These are phyloP conservation scores for Agelastica alni DNA, from an alignment of 2,888 invertebrate species.

Conservation along the genomic window DNA sequence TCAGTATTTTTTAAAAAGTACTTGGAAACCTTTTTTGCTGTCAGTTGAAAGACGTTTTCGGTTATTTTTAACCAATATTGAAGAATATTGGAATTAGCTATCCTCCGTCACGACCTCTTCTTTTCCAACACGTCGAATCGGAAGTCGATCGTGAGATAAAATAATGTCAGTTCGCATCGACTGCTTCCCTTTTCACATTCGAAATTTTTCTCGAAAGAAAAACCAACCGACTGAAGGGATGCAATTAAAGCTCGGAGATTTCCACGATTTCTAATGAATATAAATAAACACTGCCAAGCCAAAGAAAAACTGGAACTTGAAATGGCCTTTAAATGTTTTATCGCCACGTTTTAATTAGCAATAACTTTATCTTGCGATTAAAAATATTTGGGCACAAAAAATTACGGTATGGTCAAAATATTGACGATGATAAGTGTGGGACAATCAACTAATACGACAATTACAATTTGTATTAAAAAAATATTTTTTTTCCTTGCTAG, in stretches of 20 bases:
- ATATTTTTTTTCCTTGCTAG: no score
- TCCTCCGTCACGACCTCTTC: background rate
- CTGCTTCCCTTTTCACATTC: background rate
- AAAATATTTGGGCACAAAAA: no score
- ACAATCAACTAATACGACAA: no score
- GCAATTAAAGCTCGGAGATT: conserved; percentile 12
- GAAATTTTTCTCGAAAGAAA: background rate
- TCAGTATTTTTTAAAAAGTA: no score
- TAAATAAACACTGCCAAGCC: background rate
- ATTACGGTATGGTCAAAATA: no score
- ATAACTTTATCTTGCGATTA: no score
- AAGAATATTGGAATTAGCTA: background rate
- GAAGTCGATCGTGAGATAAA: background rate
- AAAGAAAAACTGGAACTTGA: background rate
- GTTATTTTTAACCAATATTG: no score
- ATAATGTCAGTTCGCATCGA: background rate
- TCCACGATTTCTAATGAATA: conserved; percentile 1
- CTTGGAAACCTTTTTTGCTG: no score
- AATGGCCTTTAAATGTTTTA: background rate
- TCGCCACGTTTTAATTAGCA: background rate
- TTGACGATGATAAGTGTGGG: no score
- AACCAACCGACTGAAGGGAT: conserved; percentile 12
- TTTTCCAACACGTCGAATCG: background rate
- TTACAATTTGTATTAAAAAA: no score
- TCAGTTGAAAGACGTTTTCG: no score